Percentiles rank a stretch among this genome's conserved stretches.
Evolutionary conservation across 1,140 invertebrate genomes (phyloP).

Genomic region (Euwallacea fornicatus): DNA sequence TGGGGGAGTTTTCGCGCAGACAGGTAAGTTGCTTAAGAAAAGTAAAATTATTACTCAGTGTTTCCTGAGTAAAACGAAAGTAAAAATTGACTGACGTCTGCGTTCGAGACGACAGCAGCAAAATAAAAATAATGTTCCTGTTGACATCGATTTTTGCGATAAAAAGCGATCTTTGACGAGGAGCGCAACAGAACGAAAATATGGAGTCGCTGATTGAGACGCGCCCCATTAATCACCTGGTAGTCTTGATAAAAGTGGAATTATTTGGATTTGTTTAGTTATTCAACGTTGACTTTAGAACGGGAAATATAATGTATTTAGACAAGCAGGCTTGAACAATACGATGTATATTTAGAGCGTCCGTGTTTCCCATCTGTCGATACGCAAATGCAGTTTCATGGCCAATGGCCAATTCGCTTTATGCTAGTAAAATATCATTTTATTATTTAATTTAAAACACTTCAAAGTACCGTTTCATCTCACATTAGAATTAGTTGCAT

Average conservation of each 20-base stretch:
- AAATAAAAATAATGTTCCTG: too few species aligned
- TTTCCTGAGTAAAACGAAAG: too few species aligned
- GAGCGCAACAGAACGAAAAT: background rate
- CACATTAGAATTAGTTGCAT: too few species aligned
- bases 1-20: too few species aligned
- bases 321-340: background rate
- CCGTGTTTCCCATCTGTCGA: slow-evolving; percentile 3
- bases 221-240: background rate
- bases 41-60: too few species aligned
- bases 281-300: background rate
- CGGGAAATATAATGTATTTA: background rate
- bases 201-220: background rate
- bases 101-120: too few species aligned
- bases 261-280: slow-evolving; percentile 5
- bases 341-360: slow-evolving; percentile 2
- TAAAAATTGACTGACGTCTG: too few species aligned
- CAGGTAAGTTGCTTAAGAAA: too few species aligned
- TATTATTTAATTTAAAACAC: too few species aligned
- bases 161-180: background rate
- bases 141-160: background rate
- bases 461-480: too few species aligned
- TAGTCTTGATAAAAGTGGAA: background rate
- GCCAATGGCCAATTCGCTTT: slow-evolving; percentile 3
- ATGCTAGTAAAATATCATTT: background rate
- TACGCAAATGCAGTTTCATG: slow-evolving; percentile 15